Evolutionary conservation across 2,113 vertebrate species (phyloP).

Genomic region (Spizaetus ornatus): DNA sequence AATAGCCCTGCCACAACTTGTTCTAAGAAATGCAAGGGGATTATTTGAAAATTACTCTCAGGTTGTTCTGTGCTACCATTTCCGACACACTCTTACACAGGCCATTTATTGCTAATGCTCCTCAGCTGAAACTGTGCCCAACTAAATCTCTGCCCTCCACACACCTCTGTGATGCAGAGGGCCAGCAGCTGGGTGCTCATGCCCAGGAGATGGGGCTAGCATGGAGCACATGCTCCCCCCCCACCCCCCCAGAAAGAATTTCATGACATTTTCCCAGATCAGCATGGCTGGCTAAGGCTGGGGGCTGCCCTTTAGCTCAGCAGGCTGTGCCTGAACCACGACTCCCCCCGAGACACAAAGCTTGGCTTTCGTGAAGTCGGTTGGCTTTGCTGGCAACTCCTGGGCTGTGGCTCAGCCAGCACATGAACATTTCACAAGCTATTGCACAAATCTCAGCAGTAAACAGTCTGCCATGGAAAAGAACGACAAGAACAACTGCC

Average conservation of each 20-base stretch:
- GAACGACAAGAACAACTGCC: not conserved
- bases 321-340: not conserved
- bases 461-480: not conserved
- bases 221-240: fast-evolving
- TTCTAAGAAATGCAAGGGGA: not conserved
- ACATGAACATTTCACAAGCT: not conserved
- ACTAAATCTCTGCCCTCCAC: fast-evolving
- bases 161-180: fast-evolving
- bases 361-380: not conserved
- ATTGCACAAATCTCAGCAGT: not conserved
- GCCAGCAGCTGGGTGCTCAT: not conserved
- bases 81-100: fast-evolving
- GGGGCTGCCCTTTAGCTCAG: not conserved
- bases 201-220: no score
- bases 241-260: not conserved
- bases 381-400: not conserved
- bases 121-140: not conserved
- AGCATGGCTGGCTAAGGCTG: fast-evolving
- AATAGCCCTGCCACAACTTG: not conserved
- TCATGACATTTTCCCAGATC: not conserved
- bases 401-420: not conserved
- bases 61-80: fast-evolving
- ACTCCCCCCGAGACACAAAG: no score
- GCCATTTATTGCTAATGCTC: fast-evolving
- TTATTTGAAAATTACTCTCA: not conserved